Evolutionary conservation across 2,888 invertebrate species (phyloP), one percentile per base, ranked within the genome.

Genomic region (Thymelicus sylvestris): DNA sequence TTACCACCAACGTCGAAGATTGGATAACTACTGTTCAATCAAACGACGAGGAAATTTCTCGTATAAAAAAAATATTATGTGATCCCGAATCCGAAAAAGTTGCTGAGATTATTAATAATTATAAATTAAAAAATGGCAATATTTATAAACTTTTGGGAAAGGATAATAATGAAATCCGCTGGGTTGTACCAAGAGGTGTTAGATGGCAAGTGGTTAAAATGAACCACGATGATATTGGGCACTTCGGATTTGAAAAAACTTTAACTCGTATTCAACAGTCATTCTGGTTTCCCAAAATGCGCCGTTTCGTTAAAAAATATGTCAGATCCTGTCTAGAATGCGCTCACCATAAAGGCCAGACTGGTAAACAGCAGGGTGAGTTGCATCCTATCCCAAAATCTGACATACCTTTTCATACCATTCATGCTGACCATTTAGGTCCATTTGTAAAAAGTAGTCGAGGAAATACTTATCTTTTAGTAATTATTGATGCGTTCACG

Each of bases 191-290:
- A 19, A 74, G 72, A 41, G 73, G 71, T 0, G 74, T 72, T 0
- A 31, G 78, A 3, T 80, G 78, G 78, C 79, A 79, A 47, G 61
- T 81, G 1, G 7, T 76, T 0, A 74, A 74, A 52, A 70, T 15
- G 7, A 78, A 77, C 50, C 77, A 78, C 44, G 77, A 79, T 24
- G 77, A 78, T 10, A 52, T 77, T 0, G 77, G 77, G 6, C 77
- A 78, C 71, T 75, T 63, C 44, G 75, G 72, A 5, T 75, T 69
- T 0, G 70, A 72, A 10, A 78, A 74, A 66, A 77, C 77, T 0
- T 41, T 79, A 10, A 39, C 74, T 24, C 69, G 74, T 8, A 72
- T 80, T 8, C 63, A 61, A 55, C 7, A 55, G 12, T 38, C 60
- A 13, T 79, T 66, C 72, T 81, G 39, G 39, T 41, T 41, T 41